phyloP scores from a whole-genome alignment of 2,797 vertebrate species.

The Callimico goeldii region DNA sequence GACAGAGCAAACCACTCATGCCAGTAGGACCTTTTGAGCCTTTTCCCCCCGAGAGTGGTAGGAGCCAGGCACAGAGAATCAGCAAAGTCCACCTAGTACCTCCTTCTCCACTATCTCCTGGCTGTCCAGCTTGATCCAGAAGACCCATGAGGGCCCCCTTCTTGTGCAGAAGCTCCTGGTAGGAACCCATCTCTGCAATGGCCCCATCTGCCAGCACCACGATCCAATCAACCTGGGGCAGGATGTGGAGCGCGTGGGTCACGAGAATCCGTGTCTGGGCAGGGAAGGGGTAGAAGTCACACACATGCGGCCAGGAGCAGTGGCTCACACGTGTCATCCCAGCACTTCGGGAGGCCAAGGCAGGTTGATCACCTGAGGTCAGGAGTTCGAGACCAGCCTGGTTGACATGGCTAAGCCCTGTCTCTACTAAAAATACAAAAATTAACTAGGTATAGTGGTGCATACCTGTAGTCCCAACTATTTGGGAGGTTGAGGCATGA shows the following conservation, averaged over 20 bases:
- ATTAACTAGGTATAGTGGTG: no score
- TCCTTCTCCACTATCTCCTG: constrained; percentile 85
- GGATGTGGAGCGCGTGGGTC: constrained; percentile 92
- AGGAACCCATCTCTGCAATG: constrained; percentile 94
- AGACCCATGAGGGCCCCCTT: constrained; percentile 93
- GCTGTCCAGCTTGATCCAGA: constrained; percentile 87
- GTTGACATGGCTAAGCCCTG: no score
- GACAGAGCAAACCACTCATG: no score
- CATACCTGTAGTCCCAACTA: no score
- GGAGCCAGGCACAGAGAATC: background rate
- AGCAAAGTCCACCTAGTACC: constrained; percentile 79
- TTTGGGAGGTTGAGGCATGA: no score
- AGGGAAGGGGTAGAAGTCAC: constrained; percentile 33
- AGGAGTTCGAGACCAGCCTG: no score
- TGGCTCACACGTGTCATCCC: no score
- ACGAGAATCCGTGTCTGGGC: constrained; percentile 95
- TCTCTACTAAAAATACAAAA: no score
- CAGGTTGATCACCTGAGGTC: no score
- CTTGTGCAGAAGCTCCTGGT: constrained; percentile 91
- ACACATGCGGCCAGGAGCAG: rapidly evolving
- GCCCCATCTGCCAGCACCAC: constrained; percentile 92
- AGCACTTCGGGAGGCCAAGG: no score
- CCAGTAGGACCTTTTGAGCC: background rate
- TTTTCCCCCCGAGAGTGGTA: background rate
- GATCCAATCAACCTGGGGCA: constrained; percentile 93